Percentiles rank a stretch among this genome's conserved stretches.
Conservation (phyloP, 2,113 vertebrate genomes). For the Stercorarius parasiticus region DNA sequence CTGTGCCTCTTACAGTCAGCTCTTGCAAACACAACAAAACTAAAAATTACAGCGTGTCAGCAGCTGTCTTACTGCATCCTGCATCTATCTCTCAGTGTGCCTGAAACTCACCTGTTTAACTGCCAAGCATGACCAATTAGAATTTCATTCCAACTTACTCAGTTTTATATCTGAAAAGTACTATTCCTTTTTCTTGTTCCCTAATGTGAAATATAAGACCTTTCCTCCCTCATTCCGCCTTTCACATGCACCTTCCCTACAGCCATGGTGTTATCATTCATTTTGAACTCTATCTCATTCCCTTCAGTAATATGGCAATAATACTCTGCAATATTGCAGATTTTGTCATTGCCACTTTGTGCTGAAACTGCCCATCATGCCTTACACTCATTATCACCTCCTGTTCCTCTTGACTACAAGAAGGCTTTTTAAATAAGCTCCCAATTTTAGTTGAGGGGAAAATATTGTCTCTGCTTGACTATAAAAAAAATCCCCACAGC, state of each 20-base stretch:
- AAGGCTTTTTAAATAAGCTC: not conserved
- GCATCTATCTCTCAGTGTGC: not conserved
- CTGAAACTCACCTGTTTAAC: not conserved
- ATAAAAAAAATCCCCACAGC: not conserved
- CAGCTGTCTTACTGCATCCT: not conserved
- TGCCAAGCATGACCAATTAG: not conserved
- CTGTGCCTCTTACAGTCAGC: not conserved
- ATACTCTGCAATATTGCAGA: not conserved
- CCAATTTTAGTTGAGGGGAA: not conserved
- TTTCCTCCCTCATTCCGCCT: rapidly evolving
- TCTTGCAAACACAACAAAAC: not conserved
- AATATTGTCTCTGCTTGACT: not conserved
- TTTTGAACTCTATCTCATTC: not conserved
- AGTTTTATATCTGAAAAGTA: not conserved
- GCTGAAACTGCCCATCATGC: not conserved
- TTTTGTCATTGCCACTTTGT: not conserved
- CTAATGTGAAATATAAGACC: rapidly evolving
- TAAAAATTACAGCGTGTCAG: not conserved
- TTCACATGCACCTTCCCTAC: not conserved
- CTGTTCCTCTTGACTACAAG: not conserved
- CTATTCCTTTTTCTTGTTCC: not conserved
- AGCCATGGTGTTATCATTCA: not conserved
- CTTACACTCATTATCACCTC: not conserved
- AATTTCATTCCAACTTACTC: not conserved
- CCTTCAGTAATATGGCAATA: not conserved